Evolutionary conservation across 2,797 vertebrate genomes (phyloP).

Genomic region (Gephyroberyx darwinii): DNA sequence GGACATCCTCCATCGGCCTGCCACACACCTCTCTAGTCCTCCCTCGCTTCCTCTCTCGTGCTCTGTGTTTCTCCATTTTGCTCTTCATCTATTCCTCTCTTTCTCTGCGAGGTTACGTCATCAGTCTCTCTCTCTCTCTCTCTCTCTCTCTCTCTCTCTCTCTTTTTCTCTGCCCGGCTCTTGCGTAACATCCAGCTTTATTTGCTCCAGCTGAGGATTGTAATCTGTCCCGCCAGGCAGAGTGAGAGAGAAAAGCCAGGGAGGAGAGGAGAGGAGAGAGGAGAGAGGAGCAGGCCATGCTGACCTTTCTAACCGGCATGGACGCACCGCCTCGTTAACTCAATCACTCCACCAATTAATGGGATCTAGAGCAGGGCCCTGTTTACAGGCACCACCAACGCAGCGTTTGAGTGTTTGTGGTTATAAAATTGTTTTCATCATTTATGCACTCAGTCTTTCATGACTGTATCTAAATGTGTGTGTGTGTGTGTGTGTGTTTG

Average conservation of each 20-base stretch:
- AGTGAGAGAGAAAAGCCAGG: conserved; percentile 56
- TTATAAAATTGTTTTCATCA: conserved; percentile 27
- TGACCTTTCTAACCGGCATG: conserved; percentile 62
- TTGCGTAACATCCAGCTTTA: conserved; percentile 83
- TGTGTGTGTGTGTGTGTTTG: not conserved
- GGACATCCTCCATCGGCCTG: conserved; percentile 18
- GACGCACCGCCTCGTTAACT: conserved; percentile 63
- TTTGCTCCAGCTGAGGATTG: conserved; percentile 81
- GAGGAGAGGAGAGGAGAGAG: conserved; percentile 16
- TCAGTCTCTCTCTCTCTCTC: conserved; percentile 41
- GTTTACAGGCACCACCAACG: conserved; percentile 52
- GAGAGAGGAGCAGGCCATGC: not conserved
- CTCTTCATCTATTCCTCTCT: conserved; percentile 1
- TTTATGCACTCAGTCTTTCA: conserved; percentile 38
- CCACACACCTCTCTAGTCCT: conserved; percentile 32
- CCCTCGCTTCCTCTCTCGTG: conserved; percentile 12
- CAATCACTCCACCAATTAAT: conserved; percentile 67
- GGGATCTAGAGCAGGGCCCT: conserved; percentile 55
- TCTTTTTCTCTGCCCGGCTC: conserved; percentile 57
- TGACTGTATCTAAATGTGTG: conserved; percentile 21
- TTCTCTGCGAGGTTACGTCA: conserved; percentile 75
- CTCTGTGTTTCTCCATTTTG: conserved; percentile 57
- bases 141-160: conserved; percentile 20
- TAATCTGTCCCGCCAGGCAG: conserved; percentile 79
- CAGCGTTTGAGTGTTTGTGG: conserved; percentile 22